These are phyloP conservation scores for Illadopsis cleaveri DNA, from an alignment of 2,113 vertebrate species.

Conservation along the genomic window DNA sequence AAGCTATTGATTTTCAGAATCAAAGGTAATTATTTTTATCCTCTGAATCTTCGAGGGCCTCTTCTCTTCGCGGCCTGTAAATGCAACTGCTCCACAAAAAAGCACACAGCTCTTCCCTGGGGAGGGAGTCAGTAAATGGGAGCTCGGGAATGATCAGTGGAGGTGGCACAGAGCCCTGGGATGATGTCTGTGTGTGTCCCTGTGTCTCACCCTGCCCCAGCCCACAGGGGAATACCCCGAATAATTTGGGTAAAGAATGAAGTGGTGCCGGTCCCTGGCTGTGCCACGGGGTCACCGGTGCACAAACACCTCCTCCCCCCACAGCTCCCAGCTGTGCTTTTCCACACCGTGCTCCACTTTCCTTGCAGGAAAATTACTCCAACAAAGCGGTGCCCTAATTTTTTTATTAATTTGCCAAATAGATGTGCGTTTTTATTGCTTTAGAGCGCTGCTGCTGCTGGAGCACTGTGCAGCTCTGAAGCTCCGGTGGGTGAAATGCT, in stretches of 20 bases:
- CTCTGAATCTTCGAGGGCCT: not conserved
- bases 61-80: not conserved
- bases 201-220: not conserved
- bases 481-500: not conserved
- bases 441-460: not conserved
- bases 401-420: not conserved
- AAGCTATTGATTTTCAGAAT: not conserved
- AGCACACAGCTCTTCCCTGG: not conserved
- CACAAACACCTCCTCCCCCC: fast-evolving
- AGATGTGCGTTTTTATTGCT: fast-evolving
- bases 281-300: fast-evolving
- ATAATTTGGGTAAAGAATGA: fast-evolving
- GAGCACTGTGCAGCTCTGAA: not conserved
- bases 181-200: not conserved
- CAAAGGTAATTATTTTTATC: not conserved
- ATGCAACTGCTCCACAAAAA: not conserved
- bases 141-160: not conserved
- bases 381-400: not conserved
- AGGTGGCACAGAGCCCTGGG: not conserved
- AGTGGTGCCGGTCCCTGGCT: fast-evolving
- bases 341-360: fast-evolving
- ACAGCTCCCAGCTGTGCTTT: not conserved
- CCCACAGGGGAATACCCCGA: fast-evolving
- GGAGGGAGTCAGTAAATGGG: not conserved
- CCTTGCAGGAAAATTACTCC: not conserved